Conservation (phyloP, 2,888 invertebrate genomes). For the Eilema depressum region DNA sequence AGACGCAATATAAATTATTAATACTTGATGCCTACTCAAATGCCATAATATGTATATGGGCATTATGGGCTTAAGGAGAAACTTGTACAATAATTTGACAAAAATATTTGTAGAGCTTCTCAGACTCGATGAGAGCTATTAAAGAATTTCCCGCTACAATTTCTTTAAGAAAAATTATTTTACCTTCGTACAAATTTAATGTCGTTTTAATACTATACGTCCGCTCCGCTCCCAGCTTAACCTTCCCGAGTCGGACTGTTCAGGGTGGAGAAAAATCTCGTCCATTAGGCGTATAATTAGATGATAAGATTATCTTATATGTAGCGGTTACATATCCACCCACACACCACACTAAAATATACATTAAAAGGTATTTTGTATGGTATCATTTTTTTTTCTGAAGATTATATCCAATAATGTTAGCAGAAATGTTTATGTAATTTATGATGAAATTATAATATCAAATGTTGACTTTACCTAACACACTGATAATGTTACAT, state of each 20-base stretch:
- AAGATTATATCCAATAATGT: neutral
- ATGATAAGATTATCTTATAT: neutral
- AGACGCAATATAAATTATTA: constrained; percentile 5
- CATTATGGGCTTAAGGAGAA: neutral
- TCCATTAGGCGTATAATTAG: neutral
- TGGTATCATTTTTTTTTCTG: neutral
- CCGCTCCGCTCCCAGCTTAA: neutral
- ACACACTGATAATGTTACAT: neutral
- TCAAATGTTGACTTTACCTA: neutral
- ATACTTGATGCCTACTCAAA: neutral
- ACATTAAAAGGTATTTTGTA: neutral
- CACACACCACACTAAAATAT: neutral
- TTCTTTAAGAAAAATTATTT: neutral
- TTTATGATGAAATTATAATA: neutral
- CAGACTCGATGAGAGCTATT: constrained; percentile 16
- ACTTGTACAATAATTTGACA: neutral
- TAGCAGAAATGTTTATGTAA: neutral
- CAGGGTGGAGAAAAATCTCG: neutral
- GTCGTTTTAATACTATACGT: neutral
- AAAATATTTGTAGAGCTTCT: constrained; percentile 12
- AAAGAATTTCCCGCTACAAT: constrained; percentile 10
- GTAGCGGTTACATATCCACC: neutral
- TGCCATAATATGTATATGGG: neutral
- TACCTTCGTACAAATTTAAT: neutral
- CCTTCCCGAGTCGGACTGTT: neutral